phyloP scores from a whole-genome alignment of 2,888 invertebrate genomes.

The Pheosia tremula region DNA sequence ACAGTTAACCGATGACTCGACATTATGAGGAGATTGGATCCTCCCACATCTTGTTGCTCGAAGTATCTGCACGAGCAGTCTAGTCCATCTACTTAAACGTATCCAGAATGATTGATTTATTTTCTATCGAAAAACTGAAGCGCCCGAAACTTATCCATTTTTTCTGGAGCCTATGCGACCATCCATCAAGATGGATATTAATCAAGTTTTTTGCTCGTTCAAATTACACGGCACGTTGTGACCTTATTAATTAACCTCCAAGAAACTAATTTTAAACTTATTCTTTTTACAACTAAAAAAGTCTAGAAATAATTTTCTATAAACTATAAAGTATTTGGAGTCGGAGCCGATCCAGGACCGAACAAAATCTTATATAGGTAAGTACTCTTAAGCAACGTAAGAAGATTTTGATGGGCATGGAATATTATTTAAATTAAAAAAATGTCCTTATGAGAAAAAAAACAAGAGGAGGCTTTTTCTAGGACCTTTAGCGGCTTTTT shows the following conservation, averaged over 20 bases:
- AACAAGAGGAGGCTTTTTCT: too few species aligned
- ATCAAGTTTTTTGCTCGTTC: constrained; percentile 1
- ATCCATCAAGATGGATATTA: constrained; percentile 1
- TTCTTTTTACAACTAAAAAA: too few species aligned
- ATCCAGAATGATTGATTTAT: constrained; percentile 7
- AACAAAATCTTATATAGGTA: too few species aligned
- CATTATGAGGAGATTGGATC: constrained; percentile 40
- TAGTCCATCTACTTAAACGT: constrained; percentile 13
- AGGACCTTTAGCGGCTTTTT: too few species aligned
- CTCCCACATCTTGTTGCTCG: constrained; percentile 37
- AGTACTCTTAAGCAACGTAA: too few species aligned
- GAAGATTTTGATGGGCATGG: too few species aligned
- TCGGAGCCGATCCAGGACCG: too few species aligned
- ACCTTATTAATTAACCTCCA: background rate
- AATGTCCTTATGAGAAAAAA: too few species aligned
- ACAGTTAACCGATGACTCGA: constrained; percentile 51
- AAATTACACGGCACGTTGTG: background rate
- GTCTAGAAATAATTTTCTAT: too few species aligned
- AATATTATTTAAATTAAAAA: too few species aligned
- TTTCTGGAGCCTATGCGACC: background rate
- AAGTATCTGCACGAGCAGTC: constrained; percentile 27
- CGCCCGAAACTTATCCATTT: background rate
- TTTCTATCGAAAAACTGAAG: background rate
- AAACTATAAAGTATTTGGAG: too few species aligned
- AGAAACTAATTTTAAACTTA: background rate